Conservation (phyloP, 2,888 invertebrate species). For the Melipona beecheii region DNA sequence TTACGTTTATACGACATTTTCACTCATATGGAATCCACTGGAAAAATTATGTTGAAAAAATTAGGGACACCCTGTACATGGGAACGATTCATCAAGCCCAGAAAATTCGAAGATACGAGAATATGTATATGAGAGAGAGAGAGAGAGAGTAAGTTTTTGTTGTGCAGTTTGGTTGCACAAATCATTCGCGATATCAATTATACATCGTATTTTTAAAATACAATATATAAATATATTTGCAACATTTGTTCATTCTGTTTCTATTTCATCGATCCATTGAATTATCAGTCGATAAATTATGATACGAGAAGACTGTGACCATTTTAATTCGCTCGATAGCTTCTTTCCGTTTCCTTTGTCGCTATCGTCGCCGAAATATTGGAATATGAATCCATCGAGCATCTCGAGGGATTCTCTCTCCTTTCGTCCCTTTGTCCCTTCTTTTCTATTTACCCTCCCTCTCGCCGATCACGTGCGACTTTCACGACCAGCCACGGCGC, state of each 20-base stretch:
- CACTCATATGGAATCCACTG: too few relatives aligned
- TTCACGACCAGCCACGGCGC: constrained; percentile 4
- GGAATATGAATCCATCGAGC: constrained; percentile 74
- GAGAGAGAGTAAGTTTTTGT: too few relatives aligned
- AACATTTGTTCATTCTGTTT: neutral
- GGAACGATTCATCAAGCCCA: too few relatives aligned
- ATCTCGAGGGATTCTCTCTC: constrained; percentile 66
- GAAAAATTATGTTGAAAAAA: too few relatives aligned
- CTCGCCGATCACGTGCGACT: constrained; percentile 54
- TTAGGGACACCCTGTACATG: too few relatives aligned
- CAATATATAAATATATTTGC: too few relatives aligned
- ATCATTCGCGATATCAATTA: too few relatives aligned
- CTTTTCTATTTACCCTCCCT: neutral
- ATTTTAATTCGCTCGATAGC: constrained; percentile 19
- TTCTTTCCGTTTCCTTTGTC: constrained; percentile 58
- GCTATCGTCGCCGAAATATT: constrained; percentile 65
- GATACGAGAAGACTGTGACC: neutral
- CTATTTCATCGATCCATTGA: neutral
- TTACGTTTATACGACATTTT: too few relatives aligned
- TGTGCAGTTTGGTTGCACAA: too few relatives aligned
- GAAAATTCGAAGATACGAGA: too few relatives aligned
- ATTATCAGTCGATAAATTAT: neutral
- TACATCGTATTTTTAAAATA: too few relatives aligned
- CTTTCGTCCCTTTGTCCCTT: neutral
- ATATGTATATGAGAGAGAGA: too few relatives aligned